A percentile compares a stretch with the other conserved stretches of the same genome.
phyloP scores from a whole-genome alignment of 2,888 invertebrate genomes.

The Philereme vetulata region DNA sequence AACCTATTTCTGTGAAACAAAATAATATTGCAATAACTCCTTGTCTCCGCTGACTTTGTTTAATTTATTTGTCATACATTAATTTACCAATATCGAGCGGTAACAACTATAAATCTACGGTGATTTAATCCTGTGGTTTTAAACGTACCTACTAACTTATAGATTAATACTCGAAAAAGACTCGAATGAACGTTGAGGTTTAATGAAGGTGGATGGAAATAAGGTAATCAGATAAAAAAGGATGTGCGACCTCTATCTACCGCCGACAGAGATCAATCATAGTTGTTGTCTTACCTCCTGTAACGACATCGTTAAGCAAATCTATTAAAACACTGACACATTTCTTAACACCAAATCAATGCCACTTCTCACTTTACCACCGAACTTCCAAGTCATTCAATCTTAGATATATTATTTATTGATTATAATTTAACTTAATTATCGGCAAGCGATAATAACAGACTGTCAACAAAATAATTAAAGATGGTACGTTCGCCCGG shows the following conservation, averaged over 20 bases:
- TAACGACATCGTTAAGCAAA: conserved; percentile 68
- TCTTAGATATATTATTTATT: conserved; percentile 24
- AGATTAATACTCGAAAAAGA: too few species aligned
- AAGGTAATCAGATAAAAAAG: too few species aligned
- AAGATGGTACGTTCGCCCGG: conserved; percentile 21
- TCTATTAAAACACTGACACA: conserved; percentile 63
- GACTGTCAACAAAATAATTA: conserved; percentile 26
- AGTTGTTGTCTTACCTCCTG: conserved; percentile 66
- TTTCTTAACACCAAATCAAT: conserved; percentile 55
- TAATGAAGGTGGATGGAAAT: too few species aligned
- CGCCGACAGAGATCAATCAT: conserved; percentile 34
- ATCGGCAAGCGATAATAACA: conserved; percentile 21
- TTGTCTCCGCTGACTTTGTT: too few species aligned
- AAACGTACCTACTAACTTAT: too few species aligned
- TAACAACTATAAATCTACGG: too few species aligned
- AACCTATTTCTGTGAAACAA: too few species aligned
- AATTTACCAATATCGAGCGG: too few species aligned
- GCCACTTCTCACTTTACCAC: conserved; percentile 23
- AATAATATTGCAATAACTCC: too few species aligned
- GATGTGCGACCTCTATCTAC: conserved; percentile 5
- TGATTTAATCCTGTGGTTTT: too few species aligned
- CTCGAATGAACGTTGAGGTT: too few species aligned
- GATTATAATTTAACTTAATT: conserved; percentile 21
- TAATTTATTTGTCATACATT: too few species aligned
- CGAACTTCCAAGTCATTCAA: conserved; percentile 10